Evolutionary conservation across 2,888 invertebrate genomes (phyloP).

Genomic region (Rhorus exstirpatorius): DNA sequence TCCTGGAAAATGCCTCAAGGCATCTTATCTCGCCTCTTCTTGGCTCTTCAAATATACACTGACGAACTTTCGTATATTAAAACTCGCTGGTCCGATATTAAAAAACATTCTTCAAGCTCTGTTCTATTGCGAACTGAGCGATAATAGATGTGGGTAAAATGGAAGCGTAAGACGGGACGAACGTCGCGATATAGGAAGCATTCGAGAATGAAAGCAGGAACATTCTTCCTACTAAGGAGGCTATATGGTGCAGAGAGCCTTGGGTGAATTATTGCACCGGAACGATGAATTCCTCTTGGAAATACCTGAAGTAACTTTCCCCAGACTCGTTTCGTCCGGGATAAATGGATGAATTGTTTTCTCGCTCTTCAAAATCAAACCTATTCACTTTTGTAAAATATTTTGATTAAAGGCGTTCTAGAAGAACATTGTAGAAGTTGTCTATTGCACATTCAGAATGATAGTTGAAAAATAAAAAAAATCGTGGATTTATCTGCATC

Average conservation of each 20-base stretch:
- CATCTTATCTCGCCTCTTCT: conserved; percentile 14
- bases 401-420: too few relatives aligned
- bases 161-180: not conserved
- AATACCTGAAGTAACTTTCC: not conserved
- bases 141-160: conserved; percentile 17
- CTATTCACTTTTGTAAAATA: not conserved
- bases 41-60: conserved; percentile 57
- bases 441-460: too few relatives aligned
- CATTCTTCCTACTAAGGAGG: conserved; percentile 37
- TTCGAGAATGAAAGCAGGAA: conserved; percentile 46
- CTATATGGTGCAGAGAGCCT: not conserved
- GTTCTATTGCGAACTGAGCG: conserved; percentile 20
- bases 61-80: conserved; percentile 76
- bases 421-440: too few relatives aligned
- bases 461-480: too few relatives aligned
- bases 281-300: conserved; percentile 35
- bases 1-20: conserved; percentile 9
- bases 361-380: not conserved
- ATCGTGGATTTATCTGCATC: too few relatives aligned
- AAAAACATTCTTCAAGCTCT: conserved; percentile 73
- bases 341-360: not conserved
- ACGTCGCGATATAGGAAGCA: conserved; percentile 26
- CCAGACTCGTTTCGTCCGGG: not conserved
- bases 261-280: conserved; percentile 39
- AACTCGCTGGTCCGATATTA: conserved; percentile 74